Conservation (phyloP, 2,113 vertebrate species). For the Cariama cristata region DNA sequence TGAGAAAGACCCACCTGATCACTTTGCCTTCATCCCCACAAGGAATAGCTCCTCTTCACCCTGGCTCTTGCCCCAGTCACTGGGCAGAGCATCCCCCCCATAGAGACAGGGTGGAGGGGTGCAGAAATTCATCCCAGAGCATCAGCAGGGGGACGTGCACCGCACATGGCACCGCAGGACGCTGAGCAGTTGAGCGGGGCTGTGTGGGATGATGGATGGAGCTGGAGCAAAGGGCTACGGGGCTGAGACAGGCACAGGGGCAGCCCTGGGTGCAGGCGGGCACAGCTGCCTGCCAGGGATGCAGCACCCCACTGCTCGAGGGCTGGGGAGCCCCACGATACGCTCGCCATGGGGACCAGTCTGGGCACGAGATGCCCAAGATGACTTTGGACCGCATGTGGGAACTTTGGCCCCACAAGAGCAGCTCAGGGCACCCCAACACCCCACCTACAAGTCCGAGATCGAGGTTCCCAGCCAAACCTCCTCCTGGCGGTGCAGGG, state of each 20-base stretch:
- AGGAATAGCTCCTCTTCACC: not conserved
- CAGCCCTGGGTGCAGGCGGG: not conserved
- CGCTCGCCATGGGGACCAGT: not conserved
- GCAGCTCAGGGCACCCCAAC: not conserved
- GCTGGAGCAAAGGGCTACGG: not conserved
- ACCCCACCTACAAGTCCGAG: not conserved
- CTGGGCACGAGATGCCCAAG: not conserved
- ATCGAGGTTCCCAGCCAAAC: rapidly evolving
- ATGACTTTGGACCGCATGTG: not conserved
- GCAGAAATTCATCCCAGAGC: not conserved
- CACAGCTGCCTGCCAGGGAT: not conserved
- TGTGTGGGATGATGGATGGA: not conserved
- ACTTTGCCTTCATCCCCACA: rapidly evolving
- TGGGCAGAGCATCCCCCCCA: not conserved
- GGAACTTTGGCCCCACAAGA: not conserved
- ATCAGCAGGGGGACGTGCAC: not conserved
- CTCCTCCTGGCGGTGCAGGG: not conserved
- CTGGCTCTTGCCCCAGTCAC: not conserved
- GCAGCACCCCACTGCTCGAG: not conserved
- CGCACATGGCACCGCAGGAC: rapidly evolving
- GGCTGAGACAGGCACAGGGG: not conserved
- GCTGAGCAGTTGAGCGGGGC: not conserved
- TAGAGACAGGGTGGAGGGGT: not conserved
- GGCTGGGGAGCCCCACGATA: rapidly evolving
- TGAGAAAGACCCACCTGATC: not conserved